Percentiles rank a stretch among this genome's conserved stretches.
Conservation (phyloP, 2,888 invertebrate genomes). For the Emmelina monodactyla region DNA sequence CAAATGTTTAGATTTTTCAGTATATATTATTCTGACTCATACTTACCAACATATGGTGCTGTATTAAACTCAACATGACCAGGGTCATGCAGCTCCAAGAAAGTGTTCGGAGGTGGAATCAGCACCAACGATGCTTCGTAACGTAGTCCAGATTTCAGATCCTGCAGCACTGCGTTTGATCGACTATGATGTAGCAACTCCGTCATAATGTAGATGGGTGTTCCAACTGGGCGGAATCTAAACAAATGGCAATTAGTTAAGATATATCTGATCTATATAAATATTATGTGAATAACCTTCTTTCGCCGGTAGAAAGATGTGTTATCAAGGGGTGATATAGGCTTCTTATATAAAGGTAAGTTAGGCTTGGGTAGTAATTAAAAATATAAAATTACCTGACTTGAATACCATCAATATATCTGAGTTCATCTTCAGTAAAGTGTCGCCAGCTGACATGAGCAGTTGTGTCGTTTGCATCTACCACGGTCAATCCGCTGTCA, state of each 20-base stretch:
- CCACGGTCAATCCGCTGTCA: constrained; percentile 76
- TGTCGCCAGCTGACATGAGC: constrained; percentile 83
- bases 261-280: background rate
- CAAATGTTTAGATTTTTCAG: no score
- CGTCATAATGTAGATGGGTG: constrained; percentile 84
- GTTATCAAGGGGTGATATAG: no score
- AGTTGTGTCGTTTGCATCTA: constrained; percentile 80
- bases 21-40: no score
- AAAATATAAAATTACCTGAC: constrained; percentile 62
- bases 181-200: constrained; percentile 85
- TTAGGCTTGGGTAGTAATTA: no score
- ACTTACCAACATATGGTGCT: constrained; percentile 71
- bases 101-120: constrained; percentile 82
- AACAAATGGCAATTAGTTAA: constrained; percentile 3
- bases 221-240: constrained; percentile 82
- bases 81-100: constrained; percentile 79
- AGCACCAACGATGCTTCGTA: constrained; percentile 87
- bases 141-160: constrained; percentile 77
- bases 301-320: no score
- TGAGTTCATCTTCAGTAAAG: constrained; percentile 79
- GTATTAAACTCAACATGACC: constrained; percentile 75
- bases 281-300: no score
- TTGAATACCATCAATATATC: constrained; percentile 88
- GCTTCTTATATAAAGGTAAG: no score
- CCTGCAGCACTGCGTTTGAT: constrained; percentile 78